Percentiles rank a stretch among this genome's conserved stretches.
Conservation (phyloP, 1,140 invertebrate species). For the Scaptomyza graminum region DNA sequence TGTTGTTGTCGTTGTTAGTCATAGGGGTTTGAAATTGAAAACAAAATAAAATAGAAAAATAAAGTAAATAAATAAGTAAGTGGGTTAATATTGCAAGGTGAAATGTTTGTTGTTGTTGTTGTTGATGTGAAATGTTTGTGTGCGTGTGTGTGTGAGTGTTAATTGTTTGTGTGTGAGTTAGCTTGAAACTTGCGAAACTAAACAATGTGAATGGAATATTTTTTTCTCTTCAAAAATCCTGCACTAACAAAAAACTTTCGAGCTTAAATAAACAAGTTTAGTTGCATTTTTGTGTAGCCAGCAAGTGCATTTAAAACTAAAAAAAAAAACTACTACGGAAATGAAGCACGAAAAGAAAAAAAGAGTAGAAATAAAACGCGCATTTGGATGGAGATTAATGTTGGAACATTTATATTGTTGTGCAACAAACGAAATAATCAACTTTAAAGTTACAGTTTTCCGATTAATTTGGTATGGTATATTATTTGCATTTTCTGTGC, state of each 20-base stretch:
- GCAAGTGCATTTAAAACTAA: conserved; percentile 10
- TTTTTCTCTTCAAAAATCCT: neutral
- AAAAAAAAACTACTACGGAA: conserved; percentile 18
- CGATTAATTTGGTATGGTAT: conserved; percentile 45
- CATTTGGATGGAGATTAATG: conserved; percentile 45
- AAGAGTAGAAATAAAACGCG: conserved; percentile 29
- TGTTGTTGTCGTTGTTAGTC: conserved; percentile 39
- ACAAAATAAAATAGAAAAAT: conserved; percentile 20
- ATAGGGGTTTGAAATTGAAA: conserved; percentile 20
- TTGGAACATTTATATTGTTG: conserved; percentile 54
- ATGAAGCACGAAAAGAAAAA: conserved; percentile 26
- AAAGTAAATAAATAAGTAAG: conserved; percentile 40
- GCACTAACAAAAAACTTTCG: neutral
- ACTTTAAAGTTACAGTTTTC: conserved; percentile 54
- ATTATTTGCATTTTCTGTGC: conserved; percentile 4
- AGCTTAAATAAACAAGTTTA: neutral
- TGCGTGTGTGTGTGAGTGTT: conserved; percentile 28
- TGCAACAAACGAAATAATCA: conserved; percentile 56
- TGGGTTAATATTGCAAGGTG: conserved; percentile 36
- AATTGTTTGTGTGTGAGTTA: neutral
- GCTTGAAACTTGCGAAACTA: conserved; percentile 7
- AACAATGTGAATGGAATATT: conserved; percentile 1
- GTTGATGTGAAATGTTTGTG: conserved; percentile 10
- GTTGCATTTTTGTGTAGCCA: conserved; percentile 16
- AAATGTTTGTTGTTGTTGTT: conserved; percentile 17